phyloP scores from a whole-genome alignment of 2,113 vertebrate genomes.

The Zosterops japonicus region DNA sequence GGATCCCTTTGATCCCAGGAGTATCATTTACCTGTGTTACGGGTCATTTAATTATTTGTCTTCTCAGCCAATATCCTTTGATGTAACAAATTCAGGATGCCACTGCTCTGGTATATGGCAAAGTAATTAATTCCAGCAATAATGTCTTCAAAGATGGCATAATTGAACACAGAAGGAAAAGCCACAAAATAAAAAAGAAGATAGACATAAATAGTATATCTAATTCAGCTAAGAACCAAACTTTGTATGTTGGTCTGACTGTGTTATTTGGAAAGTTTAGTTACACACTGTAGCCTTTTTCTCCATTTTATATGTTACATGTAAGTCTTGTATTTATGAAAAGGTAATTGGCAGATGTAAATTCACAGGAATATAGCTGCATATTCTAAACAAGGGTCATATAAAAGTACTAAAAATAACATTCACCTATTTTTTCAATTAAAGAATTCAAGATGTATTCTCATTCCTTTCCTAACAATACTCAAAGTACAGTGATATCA shows the following conservation, averaged over 20 bases:
- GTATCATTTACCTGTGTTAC: constrained; percentile 41
- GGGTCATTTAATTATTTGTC: constrained; percentile 60
- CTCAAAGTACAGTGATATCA: not conserved
- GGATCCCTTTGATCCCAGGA: constrained; percentile 50
- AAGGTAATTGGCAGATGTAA: not conserved
- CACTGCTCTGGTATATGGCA: not conserved
- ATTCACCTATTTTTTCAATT: not conserved
- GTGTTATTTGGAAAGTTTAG: not conserved
- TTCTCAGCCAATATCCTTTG: constrained; percentile 46
- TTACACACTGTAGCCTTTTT: not conserved
- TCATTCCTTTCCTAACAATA: not conserved
- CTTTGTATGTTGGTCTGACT: not conserved
- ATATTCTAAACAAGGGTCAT: not conserved
- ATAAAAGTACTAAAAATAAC: not conserved
- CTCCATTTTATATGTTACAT: not conserved
- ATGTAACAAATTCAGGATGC: constrained; percentile 47
- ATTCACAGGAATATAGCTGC: not conserved
- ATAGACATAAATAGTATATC: not conserved
- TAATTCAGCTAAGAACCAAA: not conserved
- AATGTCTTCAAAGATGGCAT: not conserved
- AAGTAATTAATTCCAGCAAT: constrained; percentile 21
- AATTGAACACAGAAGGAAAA: not conserved
- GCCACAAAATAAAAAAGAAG: not conserved
- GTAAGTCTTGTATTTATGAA: not conserved
- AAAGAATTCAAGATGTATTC: not conserved